Evolutionary conservation across 2,888 invertebrate species (phyloP), one percentile per base, ranked within the genome.

Genomic region (Diplazon laetatorius): DNA sequence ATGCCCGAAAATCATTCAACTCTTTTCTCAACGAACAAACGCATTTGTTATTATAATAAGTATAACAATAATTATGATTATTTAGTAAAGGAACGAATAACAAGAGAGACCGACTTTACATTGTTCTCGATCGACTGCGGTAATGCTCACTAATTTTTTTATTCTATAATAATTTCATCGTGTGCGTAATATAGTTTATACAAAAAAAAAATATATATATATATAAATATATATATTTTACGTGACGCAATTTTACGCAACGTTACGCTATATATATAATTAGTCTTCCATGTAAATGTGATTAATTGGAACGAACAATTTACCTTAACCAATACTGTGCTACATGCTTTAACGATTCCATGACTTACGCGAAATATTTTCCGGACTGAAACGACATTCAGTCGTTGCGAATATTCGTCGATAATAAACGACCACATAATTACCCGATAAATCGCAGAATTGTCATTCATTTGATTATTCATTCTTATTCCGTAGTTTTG

Each of bases 361-460:
- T 52, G 60, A 66, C 50, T 16, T 50, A 9, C 30, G 18, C 14
- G 30, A 14, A 22, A 57, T 30, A 30, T 52, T 30, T 62, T 65
- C 39, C 16, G 39, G 25, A n/a, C 50, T 70, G 37, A 39, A 48
- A 63, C 25, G 57, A 25, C n/a, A 12, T 12, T 37, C 37, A 48
- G 30, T n/a, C 37, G 30, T 63, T 22, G 48, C 57, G n/a, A 48
- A 62, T 44, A 12, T 66, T 60, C 9, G 57, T 44, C 44, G 50
- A 39, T 57, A 60, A 71, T 71, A 71, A 60, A 76, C 60, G 37
- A 25, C n/a, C n/a, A n/a, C n/a, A n/a, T n/a, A n/a, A n/a, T n/a
- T n/a, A n/a, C n/a, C n/a, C n/a, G n/a, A n/a, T n/a, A n/a, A n/a
- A n/a, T n/a, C n/a, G n/a, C n/a, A 48, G 37, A 71, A 52, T 35